Base-by-base conservation (phyloP, 2,113 vertebrate species). In the Cromileptes altivelis region DNA sequence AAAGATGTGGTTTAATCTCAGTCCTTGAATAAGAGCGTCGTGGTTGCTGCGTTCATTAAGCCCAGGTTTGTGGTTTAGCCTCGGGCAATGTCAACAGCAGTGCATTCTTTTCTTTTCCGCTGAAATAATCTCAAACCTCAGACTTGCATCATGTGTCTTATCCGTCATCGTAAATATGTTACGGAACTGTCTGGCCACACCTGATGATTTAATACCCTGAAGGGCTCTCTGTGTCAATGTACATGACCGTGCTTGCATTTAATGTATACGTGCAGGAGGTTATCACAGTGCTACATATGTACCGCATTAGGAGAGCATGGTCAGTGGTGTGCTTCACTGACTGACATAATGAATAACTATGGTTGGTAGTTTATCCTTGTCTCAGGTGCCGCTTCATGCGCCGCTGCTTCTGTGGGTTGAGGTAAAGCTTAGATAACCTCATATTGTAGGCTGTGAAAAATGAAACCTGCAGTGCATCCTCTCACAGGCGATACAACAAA, bases 271-370 rank as follows among this genome's bases (percentile, higher is more conserved):
- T 68, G 60, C 49, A 57, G 53, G 18, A 45, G 65, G 58, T 70
- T 57, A 67, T 60, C 56, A 52, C n/a, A 13, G n/a, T 30, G 58
- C 63, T 40, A 23, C 25, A 67, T 57, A 18, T 55, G 56, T 13
- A 64, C 30, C 23, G 47, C 55, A 33, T 86, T 52, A 64, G 18
- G 17, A 65, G 70, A 49, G 30, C 69, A 52, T 14, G 77, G 72
- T 65, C 42, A 45, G 71, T 61, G 74, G 65, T 79, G 78, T 76
- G 78, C 72, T 77, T 88, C 84, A 81, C 13, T 75, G 65, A 33
- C 71, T 60, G 45, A 49, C 50, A 58, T 76, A 72, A 82, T 68
- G 67, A 62, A 37, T 78, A 68, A 49, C 33, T 69, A 14, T 63
- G 33, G 58, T 71, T 50, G 58, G 42, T 76, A 60, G 57, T 84